phyloP scores from a whole-genome alignment of 2,888 invertebrate species.

The Carterocephalus palaemon region DNA sequence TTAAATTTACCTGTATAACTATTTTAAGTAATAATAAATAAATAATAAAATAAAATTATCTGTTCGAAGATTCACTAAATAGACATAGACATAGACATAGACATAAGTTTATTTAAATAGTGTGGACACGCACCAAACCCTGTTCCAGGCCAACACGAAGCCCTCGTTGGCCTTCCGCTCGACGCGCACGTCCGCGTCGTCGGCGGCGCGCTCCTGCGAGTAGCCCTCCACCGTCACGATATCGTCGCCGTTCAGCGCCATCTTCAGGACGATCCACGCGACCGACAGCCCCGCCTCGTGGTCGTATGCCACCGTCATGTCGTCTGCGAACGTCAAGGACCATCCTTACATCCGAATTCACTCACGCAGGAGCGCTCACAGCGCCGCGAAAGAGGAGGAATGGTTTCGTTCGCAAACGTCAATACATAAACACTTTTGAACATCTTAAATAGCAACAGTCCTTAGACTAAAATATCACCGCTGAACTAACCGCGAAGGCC shows the following conservation, averaged over 20 bases:
- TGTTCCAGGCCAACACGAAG: conserved; percentile 84
- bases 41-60: too few relatives aligned
- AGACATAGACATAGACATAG: too few relatives aligned
- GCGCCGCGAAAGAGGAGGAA: too few relatives aligned
- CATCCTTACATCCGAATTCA: neutral
- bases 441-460: too few relatives aligned
- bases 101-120: too few relatives aligned
- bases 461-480: neutral
- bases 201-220: conserved; percentile 78
- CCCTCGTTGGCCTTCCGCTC: conserved; percentile 88
- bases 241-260: conserved; percentile 84
- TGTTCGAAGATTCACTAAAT: too few relatives aligned
- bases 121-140: conserved; percentile 82
- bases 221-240: conserved; percentile 85
- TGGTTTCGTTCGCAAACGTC: too few relatives aligned
- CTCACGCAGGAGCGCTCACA: too few relatives aligned
- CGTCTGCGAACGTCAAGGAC: conserved; percentile 46
- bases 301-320: conserved; percentile 62
- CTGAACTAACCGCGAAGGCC: too few relatives aligned
- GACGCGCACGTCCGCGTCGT: conserved; percentile 81
- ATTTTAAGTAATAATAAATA: too few relatives aligned
- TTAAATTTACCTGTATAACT: too few relatives aligned
- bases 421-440: too few relatives aligned
- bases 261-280: conserved; percentile 64
- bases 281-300: conserved; percentile 61